Percentiles rank a stretch among this genome's conserved stretches.
Evolutionary conservation across 2,113 vertebrate species (phyloP).

Genomic region (Sylvilagus bachmani): DNA sequence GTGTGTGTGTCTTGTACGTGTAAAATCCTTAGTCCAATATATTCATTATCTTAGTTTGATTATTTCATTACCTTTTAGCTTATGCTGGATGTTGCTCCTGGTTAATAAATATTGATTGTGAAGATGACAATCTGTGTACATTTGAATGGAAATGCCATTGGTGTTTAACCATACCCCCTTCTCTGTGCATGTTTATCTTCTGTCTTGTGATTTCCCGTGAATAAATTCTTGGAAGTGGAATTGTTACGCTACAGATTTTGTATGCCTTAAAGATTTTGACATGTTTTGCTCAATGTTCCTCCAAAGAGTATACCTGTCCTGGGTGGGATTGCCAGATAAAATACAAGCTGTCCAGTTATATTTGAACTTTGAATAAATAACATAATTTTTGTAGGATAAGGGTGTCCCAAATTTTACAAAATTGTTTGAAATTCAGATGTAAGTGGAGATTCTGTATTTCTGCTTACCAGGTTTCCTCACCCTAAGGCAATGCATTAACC

Average conservation of each 20-base stretch:
- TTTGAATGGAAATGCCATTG: neutral
- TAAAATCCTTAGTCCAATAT: neutral
- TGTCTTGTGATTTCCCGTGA: constrained; percentile 3
- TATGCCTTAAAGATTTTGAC: neutral
- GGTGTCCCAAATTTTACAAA: constrained; percentile 10
- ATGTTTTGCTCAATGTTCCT: neutral
- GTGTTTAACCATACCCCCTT: neutral
- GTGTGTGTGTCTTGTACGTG: neutral
- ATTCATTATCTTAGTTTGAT: constrained; percentile 37
- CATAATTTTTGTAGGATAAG: neutral
- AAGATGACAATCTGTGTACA: neutral
- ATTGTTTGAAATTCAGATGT: constrained; percentile 15
- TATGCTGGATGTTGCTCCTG: neutral
- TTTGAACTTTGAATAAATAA: neutral
- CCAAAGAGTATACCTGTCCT: neutral
- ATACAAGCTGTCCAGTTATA: neutral
- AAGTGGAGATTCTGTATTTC: neutral
- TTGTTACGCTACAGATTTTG: neutral
- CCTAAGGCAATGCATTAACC: neutral
- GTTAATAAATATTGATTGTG: neutral
- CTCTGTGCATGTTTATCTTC: neutral
- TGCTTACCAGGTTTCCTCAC: neutral
- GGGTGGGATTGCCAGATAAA: neutral
- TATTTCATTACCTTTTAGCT: neutral
- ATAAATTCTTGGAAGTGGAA: neutral